These are phyloP conservation scores for Verasper variegatus DNA, from an alignment of 2,113 vertebrate species.

Conservation along the genomic window DNA sequence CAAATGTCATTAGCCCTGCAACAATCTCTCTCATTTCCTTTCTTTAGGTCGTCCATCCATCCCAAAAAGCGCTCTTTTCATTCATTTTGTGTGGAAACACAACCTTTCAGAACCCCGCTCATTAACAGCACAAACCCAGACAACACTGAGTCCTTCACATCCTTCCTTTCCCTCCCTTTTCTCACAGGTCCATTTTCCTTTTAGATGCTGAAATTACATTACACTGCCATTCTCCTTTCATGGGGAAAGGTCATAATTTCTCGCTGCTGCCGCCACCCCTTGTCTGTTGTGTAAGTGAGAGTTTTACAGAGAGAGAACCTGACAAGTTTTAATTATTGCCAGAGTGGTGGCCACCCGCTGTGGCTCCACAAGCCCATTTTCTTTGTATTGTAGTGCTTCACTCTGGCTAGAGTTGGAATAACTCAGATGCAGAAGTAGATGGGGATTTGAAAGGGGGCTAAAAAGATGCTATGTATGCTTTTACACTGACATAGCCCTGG, in stretches of 20 bases:
- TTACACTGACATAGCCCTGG: slow-evolving; percentile 56
- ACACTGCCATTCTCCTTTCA: slow-evolving; percentile 57
- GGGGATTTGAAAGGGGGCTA: slow-evolving; percentile 59
- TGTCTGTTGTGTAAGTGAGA: slow-evolving; percentile 54
- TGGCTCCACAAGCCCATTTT: slow-evolving; percentile 46
- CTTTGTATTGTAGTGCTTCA: slow-evolving; percentile 54
- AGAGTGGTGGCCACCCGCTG: slow-evolving; percentile 44
- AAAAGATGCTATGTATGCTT: slow-evolving; percentile 67
- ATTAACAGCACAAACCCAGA: slow-evolving; percentile 53
- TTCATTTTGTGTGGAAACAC: slow-evolving; percentile 36
- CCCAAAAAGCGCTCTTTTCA: slow-evolving; percentile 16
- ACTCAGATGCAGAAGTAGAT: slow-evolving; percentile 55
- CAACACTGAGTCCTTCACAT: slow-evolving; percentile 59
- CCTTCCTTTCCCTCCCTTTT: slow-evolving; percentile 46
- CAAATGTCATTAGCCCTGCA: slow-evolving; percentile 13
- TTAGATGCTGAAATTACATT: slow-evolving; percentile 52
- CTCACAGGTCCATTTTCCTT: slow-evolving; percentile 58
- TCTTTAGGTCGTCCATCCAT: slow-evolving; percentile 20
- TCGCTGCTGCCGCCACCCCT: slow-evolving; percentile 31
- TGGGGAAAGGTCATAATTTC: slow-evolving; percentile 68
- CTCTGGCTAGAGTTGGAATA: slow-evolving; percentile 25
- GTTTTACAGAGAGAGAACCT: slow-evolving; percentile 57
- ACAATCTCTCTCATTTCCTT: background rate
- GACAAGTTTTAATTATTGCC: slow-evolving; percentile 66
- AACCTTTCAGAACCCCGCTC: slow-evolving; percentile 34